A percentile compares a stretch with the other conserved stretches of the same genome.
phyloP scores from a whole-genome alignment of 2,888 invertebrate genomes.

The Chrysodeixis includens region DNA sequence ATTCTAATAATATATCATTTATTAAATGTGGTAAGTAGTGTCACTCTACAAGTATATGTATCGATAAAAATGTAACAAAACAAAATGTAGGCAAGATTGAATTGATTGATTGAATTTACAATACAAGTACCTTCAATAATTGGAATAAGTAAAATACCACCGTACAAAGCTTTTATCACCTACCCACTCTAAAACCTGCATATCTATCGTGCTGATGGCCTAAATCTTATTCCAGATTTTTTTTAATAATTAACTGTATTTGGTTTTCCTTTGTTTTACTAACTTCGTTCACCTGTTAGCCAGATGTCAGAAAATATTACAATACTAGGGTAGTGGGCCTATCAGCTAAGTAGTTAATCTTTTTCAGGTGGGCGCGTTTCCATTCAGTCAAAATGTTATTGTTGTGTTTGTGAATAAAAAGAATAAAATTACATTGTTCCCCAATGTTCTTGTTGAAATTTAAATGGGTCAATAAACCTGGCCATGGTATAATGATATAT shows the following conservation, averaged over 20 bases:
- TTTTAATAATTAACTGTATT: background rate
- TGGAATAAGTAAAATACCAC: too few relatives aligned
- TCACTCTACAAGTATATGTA: too few relatives aligned
- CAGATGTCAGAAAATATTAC: constrained; percentile 41
- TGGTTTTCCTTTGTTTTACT: constrained; percentile 23
- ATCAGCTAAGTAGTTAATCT: constrained; percentile 27
- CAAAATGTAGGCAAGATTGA: too few relatives aligned
- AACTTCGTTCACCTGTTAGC: constrained; percentile 40
- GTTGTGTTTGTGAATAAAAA: background rate
- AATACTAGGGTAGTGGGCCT: background rate
- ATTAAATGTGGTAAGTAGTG: too few relatives aligned
- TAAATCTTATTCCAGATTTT: too few relatives aligned
- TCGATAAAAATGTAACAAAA: too few relatives aligned
- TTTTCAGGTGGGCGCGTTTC: constrained; percentile 33
- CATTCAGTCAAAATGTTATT: constrained; percentile 1
- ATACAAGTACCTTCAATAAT: too few relatives aligned
- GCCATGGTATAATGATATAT: too few relatives aligned
- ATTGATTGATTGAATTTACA: too few relatives aligned
- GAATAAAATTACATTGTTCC: background rate
- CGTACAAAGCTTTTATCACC: background rate
- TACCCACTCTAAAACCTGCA: background rate
- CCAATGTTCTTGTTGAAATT: background rate
- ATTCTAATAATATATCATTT: too few relatives aligned
- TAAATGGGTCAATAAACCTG: too few relatives aligned
- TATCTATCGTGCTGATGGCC: too few relatives aligned